Base-by-base conservation (phyloP, 2,888 invertebrate genomes). In the Unio pictorum region DNA sequence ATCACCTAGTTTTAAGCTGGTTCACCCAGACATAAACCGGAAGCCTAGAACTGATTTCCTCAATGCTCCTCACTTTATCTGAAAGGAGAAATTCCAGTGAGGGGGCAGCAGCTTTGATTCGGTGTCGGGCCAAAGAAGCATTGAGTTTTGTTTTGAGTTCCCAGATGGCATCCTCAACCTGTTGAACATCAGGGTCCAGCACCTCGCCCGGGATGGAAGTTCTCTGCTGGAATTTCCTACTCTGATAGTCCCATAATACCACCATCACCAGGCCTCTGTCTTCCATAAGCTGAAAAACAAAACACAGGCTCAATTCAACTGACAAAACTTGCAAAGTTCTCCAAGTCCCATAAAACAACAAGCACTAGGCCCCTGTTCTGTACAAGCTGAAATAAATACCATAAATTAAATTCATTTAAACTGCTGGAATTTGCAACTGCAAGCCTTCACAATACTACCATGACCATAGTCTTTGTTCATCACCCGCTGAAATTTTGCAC, bases 1-100 rank as follows among this genome's bases (percentile, higher is more conserved):
- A 45, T 79, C 71, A 89, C 89, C 75, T 84, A 15, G 85, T 84
- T 74, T 85, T 89, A 55, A 83, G 70, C 64, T 80, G 81, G 74
- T 89, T 89, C 59, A 89, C 84, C 89, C 89, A 89, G 26, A 81
- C 68, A 71, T 84, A 87, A 4, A 87, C 80, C 11, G 86, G 86
- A 72, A 84, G 79, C 55, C 83, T 80, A n/a, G 82, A 80, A 18
- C 79, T 78, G 56, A 83, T 76, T 59, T 83, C 80, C 54, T 87
- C 86, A 59, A 85, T 84, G 64, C 81, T 77, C 34, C 89, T 74
- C 17, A 89, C 84, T 34, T 76, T 79, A 57, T 84, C 86, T 6
- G 89, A 89, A 58, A 89, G 81, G 28, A 89, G 78, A 59, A 82
- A 80, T 66, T 89, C 87, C 26, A 89, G 67, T 20, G 86, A 84